These are phyloP conservation scores for Nephrotoma appendiculata DNA, from an alignment of 2,888 invertebrate genomes.

Conservation along the genomic window DNA sequence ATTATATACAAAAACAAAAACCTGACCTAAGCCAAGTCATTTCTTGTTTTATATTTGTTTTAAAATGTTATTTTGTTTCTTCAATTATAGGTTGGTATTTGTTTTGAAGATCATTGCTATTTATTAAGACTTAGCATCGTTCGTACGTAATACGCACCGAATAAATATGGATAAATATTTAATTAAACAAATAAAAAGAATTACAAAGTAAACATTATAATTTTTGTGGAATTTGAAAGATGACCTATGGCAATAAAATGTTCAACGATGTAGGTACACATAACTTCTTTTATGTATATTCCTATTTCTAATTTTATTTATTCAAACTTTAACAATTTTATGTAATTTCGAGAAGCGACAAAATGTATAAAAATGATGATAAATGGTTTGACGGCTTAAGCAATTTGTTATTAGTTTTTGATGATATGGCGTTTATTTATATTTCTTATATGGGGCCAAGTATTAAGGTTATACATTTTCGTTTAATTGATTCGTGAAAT, in stretches of 20 bases:
- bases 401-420: not conserved
- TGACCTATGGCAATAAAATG: not conserved
- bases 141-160: not conserved
- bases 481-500: not conserved
- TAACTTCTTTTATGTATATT: not conserved
- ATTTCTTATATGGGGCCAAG: not conserved
- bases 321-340: not conserved
- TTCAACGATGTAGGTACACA: not conserved
- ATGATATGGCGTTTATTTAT: not conserved
- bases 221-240: not conserved
- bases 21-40: not conserved
- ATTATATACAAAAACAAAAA: not conserved
- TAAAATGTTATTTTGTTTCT: not conserved
- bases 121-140: not conserved
- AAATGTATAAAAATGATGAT: not conserved
- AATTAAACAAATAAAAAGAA: not conserved
- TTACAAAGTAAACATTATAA: not conserved
- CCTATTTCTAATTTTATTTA: not conserved
- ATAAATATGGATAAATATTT: not conserved
- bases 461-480: not conserved
- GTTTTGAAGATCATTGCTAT: not conserved
- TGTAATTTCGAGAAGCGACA: not conserved
- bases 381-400: not conserved
- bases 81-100: not conserved
- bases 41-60: not conserved